Base-by-base conservation (phyloP, 2,797 vertebrate species). In the Myripristis jacobus region DNA sequence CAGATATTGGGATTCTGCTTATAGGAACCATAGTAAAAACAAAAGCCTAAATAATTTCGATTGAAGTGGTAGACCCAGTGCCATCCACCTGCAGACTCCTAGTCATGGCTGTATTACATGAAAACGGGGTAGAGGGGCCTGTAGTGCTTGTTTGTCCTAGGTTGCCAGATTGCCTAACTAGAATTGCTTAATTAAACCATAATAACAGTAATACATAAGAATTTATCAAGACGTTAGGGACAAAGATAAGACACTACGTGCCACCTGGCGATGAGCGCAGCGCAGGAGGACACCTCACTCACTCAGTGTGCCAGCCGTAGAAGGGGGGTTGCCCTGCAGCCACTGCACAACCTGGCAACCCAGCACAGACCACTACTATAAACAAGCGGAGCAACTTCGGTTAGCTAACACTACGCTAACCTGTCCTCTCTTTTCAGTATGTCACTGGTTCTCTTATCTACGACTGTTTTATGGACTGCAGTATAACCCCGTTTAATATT, bases 391-490 rank as follows among this genome's bases (percentile, higher is more conserved):
- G 27, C 27, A 29, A 29, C 22, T 50, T 22, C 22, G 15, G 6
- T 15, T 16, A 34, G 66, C 68, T 12, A 19, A 3, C 53, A 9
- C 19, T 47, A n/a, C 44, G 59, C 64, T 64, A 83, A 61, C 41
- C 51, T 76, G 66, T 75, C 64, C 75, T 80, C 15, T 54, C 2
- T 38, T 59, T 12, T n/a, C 51, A 52, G 70, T 79, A 83, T 85
- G 22, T 62, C 4, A 19, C 55, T 1, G 41, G 75, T 60, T 27
- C 18, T 70, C 5, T 58, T 13, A 18, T 4, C 31, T 2, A 2
- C 1, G 44, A 11, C 7, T 57, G 0, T 22, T 47, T 64, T 13
- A 27, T 0, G 12, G 10, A 56, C 3, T 15, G 2, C 1, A 56
- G 0, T 12, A 53, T 21, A 43, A 0, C 3, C 18, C 1, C 0